These are phyloP conservation scores for Serilophus lunatus DNA, from an alignment of 2,113 vertebrate genomes.

Conservation along the genomic window DNA sequence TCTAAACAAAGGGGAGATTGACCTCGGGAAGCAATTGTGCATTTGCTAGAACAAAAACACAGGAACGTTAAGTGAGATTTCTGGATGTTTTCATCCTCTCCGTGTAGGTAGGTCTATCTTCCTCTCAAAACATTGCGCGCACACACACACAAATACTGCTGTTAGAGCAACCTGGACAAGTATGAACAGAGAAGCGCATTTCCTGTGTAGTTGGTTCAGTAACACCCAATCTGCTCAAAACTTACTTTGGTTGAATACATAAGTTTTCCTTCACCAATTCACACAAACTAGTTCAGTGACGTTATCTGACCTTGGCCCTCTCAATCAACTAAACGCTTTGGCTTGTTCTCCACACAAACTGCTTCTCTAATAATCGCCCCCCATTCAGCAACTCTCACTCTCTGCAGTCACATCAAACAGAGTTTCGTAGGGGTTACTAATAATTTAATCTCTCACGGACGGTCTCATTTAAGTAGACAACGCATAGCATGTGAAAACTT, in stretches of 20 bases:
- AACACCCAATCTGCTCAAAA: background rate
- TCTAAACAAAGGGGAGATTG: background rate
- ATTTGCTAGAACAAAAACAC: too few relatives aligned
- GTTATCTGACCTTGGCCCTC: background rate
- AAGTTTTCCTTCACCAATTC: background rate
- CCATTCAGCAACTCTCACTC: background rate
- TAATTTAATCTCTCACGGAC: background rate
- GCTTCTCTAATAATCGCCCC: background rate
- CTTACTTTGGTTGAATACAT: background rate
- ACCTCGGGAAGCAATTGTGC: background rate
- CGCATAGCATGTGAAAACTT: background rate
- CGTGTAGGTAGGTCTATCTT: background rate
- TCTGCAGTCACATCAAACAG: background rate
- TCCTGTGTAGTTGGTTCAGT: background rate
- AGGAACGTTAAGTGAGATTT: background rate
- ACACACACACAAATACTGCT: background rate
- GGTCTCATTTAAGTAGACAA: background rate
- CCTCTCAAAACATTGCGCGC: background rate
- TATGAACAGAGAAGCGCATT: background rate
- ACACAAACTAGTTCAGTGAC: background rate
- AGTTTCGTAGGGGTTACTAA: background rate
- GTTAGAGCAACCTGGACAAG: background rate
- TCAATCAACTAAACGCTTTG: too few relatives aligned
- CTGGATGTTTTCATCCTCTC: background rate
- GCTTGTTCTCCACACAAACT: background rate